Conservation (phyloP, 2,888 invertebrate genomes). For the Aromia moschata region DNA sequence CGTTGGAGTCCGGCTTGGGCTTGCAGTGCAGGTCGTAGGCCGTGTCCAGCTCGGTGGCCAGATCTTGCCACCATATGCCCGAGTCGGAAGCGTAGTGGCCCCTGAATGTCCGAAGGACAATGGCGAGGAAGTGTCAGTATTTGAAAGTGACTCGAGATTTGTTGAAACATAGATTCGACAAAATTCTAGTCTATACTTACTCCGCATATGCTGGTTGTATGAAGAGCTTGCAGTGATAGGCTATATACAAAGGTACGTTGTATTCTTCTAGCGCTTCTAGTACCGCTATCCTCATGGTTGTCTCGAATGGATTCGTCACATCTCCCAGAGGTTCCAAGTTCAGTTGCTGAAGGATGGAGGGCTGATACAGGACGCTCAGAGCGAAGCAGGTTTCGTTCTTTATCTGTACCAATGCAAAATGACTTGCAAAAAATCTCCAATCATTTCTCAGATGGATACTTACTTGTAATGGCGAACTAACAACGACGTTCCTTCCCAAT, state of each 20-base stretch:
- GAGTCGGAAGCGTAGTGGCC: slow-evolving; percentile 76
- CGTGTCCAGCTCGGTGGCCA: slow-evolving; percentile 72
- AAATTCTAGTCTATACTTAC: slow-evolving; percentile 64
- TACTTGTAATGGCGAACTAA: slow-evolving; percentile 82
- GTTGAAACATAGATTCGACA: too few species aligned
- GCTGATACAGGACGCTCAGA: slow-evolving; percentile 78
- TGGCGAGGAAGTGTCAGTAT: too few species aligned
- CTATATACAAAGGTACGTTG: slow-evolving; percentile 80
- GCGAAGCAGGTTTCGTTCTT: slow-evolving; percentile 82
- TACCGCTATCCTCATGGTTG: slow-evolving; percentile 76
- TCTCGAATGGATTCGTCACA: slow-evolving; percentile 78
- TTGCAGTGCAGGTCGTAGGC: slow-evolving; percentile 75
- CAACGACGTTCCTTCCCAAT: slow-evolving; percentile 66
- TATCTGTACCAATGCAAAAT: slow-evolving; percentile 64
- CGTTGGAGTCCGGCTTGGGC: slow-evolving; percentile 69
- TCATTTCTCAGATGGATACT: slow-evolving; percentile 12
- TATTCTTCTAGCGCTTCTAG: slow-evolving; percentile 79
- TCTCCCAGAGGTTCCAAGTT: slow-evolving; percentile 73
- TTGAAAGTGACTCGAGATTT: too few species aligned
- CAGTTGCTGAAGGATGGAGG: slow-evolving; percentile 73
- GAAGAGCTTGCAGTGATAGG: slow-evolving; percentile 82
- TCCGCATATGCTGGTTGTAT: slow-evolving; percentile 77
- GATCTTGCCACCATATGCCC: slow-evolving; percentile 84
- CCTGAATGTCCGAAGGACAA: too few species aligned
- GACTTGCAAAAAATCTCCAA: too few species aligned